A percentile compares a stretch with the other conserved stretches of the same genome.
These are phyloP conservation scores for Rhogogaster chlorosoma DNA, from an alignment of 2,888 invertebrate genomes.

Conservation along the genomic window DNA sequence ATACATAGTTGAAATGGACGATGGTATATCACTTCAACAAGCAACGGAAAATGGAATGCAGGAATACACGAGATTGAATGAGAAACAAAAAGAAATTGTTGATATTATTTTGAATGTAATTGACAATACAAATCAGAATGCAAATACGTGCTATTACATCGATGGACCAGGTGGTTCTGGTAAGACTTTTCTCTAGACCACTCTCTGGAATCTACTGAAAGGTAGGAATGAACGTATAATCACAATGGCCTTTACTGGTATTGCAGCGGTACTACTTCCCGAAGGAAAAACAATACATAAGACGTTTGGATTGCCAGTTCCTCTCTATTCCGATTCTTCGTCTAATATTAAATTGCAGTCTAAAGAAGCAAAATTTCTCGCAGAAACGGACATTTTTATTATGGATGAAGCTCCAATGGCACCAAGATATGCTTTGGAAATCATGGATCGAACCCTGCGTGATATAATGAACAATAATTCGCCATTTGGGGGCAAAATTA, in stretches of 20 bases:
- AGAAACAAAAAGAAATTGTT: neutral
- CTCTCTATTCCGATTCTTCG: neutral
- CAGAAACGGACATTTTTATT: neutral
- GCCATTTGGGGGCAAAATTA: neutral
- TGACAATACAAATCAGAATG: neutral
- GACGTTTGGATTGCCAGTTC: neutral
- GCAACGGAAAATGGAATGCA: slow-evolving; percentile 13
- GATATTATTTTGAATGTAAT: neutral
- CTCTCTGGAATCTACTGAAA: neutral
- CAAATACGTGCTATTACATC: neutral
- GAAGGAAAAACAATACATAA: neutral
- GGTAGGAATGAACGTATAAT: neutral
- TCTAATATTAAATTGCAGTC: neutral
- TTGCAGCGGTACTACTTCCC: neutral
- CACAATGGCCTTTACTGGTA: neutral
- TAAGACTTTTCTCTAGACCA: neutral
- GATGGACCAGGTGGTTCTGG: neutral
- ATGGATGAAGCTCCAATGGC: neutral
- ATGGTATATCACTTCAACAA: slow-evolving; percentile 15
- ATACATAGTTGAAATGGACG: no score
- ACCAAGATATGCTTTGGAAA: neutral
- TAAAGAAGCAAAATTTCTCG: neutral
- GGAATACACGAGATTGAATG: no score
- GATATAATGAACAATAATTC: neutral
- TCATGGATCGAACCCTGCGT: neutral